Evolutionary conservation across 2,113 vertebrate genomes (phyloP), one percentile per base, ranked within the genome.

Genomic region (Neofelis nebulosa): DNA sequence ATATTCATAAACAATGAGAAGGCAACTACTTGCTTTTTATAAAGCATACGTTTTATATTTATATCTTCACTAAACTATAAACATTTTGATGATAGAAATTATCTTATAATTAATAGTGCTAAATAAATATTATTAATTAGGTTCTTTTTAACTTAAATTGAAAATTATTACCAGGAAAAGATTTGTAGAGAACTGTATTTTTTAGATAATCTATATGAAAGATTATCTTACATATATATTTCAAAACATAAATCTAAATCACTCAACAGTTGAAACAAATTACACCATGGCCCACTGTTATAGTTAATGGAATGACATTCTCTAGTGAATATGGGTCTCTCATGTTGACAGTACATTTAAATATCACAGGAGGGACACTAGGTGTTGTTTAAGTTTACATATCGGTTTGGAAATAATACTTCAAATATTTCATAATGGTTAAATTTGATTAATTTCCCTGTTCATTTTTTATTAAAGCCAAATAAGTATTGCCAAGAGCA

Each of bases 221-320:
- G 13, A 33, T 68, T 55, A 45, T 16, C 29, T 36, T 80, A 57
- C 25, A 2, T 69, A 55, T 78, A 85, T 91, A 89, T 90, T 84
- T 55, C 4, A 92, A 76, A 89, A 19, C 76, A 69, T 31, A 92
- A 92, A 92, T 74, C 66, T 94, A 92, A 94, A 89, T 69, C 63
- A 55, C 14, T n/a, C 13, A 69, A 29, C 10, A 89, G 38, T n/a
- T 55, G 27, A 89, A 50, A 94, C 12, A 92, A 76, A 92, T 38
- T n/a, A 25, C 0, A 52, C 1, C 14, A 27, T 23, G 4, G 57
- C 9, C 4, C 25, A 55, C 50, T 68, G 15, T 84, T 78, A 0
- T 33, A 71, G 0, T 23, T 52, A 93, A 38, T 50, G 7, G 2
- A 68, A 74, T 91, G 5, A 13, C 14, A 29, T 21, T 87, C 5